These are phyloP conservation scores for Schrankia costaestrigalis DNA, from an alignment of 2,888 invertebrate species.

Conservation along the genomic window DNA sequence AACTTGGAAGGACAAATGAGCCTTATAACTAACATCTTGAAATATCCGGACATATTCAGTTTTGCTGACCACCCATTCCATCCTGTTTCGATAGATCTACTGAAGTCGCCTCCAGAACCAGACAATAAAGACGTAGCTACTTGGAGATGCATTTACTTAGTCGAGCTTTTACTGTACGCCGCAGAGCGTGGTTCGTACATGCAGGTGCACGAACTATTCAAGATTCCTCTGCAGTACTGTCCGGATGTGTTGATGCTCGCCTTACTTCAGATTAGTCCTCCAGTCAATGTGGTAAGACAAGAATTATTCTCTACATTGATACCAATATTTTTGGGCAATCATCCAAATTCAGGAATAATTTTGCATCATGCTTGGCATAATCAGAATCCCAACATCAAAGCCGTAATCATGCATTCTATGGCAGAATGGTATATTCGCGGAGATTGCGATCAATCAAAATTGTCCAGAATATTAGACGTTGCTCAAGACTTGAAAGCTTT, in stretches of 20 bases:
- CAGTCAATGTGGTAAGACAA: conserved; percentile 88
- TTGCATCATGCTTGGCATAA: conserved; percentile 98
- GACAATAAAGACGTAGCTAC: conserved; percentile 96
- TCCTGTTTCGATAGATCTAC: conserved; percentile 90
- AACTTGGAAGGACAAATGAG: conserved; percentile 96
- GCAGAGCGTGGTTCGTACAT: conserved; percentile 93
- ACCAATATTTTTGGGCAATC: conserved; percentile 96
- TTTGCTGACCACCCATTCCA: conserved; percentile 95
- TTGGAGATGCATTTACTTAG: conserved; percentile 95
- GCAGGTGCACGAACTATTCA: conserved; percentile 93
- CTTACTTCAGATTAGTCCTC: conserved; percentile 91
- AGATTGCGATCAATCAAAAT: conserved; percentile 95
- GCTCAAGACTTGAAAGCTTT: conserved; percentile 97
- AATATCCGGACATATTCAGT: conserved; percentile 95
- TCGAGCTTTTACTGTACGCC: conserved; percentile 92
- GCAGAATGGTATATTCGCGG: conserved; percentile 97
- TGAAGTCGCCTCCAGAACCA: conserved; percentile 96
- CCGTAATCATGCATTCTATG: conserved; percentile 97
- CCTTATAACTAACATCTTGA: conserved; percentile 91
- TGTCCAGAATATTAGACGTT: conserved; percentile 97
- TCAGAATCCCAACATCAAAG: conserved; percentile 86
- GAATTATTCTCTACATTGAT: conserved; percentile 93
- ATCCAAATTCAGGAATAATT: conserved; percentile 98
- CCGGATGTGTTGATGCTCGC: conserved; percentile 96
- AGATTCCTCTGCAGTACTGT: conserved; percentile 94